Percentiles rank a stretch among this genome's conserved stretches.
Conservation (phyloP, 1,140 invertebrate species). For the Oedothorax gibbosus region DNA sequence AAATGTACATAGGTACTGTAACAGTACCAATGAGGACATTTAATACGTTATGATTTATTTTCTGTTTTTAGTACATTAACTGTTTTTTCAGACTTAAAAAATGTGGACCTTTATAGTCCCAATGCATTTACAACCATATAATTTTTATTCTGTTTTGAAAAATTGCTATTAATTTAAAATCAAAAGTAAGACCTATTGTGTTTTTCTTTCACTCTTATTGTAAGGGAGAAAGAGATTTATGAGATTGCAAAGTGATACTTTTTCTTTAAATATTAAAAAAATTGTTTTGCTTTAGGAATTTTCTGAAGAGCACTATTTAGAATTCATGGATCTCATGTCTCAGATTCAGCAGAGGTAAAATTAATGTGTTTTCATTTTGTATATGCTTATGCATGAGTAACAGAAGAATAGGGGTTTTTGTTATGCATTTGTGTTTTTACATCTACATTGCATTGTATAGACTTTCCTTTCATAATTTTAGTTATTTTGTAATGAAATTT, state of each 20-base stretch:
- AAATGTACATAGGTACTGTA: no score
- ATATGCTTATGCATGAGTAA: background rate
- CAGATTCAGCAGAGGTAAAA: conserved; percentile 42
- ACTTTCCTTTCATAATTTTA: background rate
- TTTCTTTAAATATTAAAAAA: background rate
- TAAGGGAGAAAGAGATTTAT: no score
- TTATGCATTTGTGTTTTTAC: background rate
- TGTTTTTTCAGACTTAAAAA: no score
- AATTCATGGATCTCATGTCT: conserved; percentile 44
- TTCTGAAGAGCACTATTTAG: conserved; percentile 29
- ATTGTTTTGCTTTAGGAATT: conserved; percentile 37
- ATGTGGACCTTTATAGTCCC: no score
- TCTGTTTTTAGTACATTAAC: no score
- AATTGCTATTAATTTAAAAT: no score
- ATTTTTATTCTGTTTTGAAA: no score
- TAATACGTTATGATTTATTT: no score
- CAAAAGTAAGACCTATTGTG: no score
- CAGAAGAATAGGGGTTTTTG: background rate
- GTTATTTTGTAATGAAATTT: background rate
- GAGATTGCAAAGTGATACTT: background rate
- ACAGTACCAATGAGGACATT: no score
- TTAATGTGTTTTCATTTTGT: background rate
- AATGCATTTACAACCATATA: background rate
- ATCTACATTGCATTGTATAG: background rate
- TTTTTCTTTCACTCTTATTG: no score